These are phyloP conservation scores for Drosophila carrolli DNA, from an alignment of 1,140 invertebrate genomes.

Conservation along the genomic window DNA sequence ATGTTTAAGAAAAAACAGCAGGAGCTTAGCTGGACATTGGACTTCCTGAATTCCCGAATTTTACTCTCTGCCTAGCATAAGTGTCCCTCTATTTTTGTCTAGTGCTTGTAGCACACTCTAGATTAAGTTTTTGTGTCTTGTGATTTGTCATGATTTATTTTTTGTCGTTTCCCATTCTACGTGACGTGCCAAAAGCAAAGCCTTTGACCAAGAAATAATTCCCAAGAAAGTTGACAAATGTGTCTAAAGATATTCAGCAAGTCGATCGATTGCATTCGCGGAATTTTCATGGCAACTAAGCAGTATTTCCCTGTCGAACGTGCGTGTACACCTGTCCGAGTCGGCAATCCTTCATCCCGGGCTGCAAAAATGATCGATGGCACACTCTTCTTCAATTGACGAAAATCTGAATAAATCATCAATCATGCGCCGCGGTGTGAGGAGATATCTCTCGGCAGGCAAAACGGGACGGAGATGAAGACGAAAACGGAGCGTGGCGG, in stretches of 20 bases:
- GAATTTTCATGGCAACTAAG: constrained; percentile 36
- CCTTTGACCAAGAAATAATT: constrained; percentile 36
- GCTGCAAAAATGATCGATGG: constrained; percentile 40
- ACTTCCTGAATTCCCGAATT: constrained; percentile 20
- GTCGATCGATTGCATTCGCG: constrained; percentile 36
- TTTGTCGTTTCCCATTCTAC: constrained; percentile 23
- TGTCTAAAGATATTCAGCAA: constrained; percentile 26
- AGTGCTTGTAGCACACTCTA: constrained; percentile 7
- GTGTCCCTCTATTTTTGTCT: not conserved
- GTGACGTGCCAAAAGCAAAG: constrained; percentile 50
- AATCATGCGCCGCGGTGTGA: constrained; percentile 41
- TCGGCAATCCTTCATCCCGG: constrained; percentile 6
- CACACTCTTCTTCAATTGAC: constrained; percentile 58
- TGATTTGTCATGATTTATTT: constrained; percentile 36
- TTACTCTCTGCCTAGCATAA: constrained; percentile 20
- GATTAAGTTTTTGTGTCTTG: constrained; percentile 33
- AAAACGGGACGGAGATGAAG: not conserved
- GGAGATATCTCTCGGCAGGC: constrained; percentile 11
- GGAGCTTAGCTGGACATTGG: constrained; percentile 10
- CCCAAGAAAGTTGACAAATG: constrained; percentile 30
- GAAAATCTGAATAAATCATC: constrained; percentile 70
- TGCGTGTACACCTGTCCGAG: constrained; percentile 12
- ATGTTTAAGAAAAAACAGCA: constrained; percentile 55
- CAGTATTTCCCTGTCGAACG: constrained; percentile 15
- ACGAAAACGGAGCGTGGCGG: constrained; percentile 15